Evolutionary conservation across 2,888 invertebrate genomes (phyloP), one percentile per base, ranked within the genome.

Genomic region (Oligia latruncula): DNA sequence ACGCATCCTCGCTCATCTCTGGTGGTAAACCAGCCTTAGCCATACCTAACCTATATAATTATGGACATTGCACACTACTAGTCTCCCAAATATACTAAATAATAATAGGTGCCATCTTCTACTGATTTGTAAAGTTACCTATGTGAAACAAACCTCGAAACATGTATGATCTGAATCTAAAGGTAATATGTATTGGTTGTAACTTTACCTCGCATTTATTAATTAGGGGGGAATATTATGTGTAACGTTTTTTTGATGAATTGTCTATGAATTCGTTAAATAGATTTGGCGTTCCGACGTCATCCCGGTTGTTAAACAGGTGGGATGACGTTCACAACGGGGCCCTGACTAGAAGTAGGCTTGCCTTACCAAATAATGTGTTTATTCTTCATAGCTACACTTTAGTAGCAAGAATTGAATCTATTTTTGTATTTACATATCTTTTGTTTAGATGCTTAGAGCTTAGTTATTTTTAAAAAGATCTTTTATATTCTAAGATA

Each of bases 401-500:
- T 52, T 65, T 11, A 43, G 49, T 60, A 82, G 64, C 64, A 82
- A 70, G n/a, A 70, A 35, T 35, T 65, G 23, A 40, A 35, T 72
- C 15, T 74, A n/a, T 75, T 68, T 67, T 75, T 82, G 9, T 76
- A 68, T 82, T 35, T 46, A 52, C 64, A 35, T 58, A 46, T 15
- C 5, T 55, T 67, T 49, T n/a, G 13, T 71, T 49, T 58, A 75
- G 15, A 68, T 35, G 20, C 23, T 52, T 58, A 49, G 40, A 65
- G 15, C n/a, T 40, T 35, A 55, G 0, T 11, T 62, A 11, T 2
- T 55, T 66, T n/a, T 4, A 13, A 64, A n/a, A n/a, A 71, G 17
- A 17, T 68, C 35, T 64, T 55, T 15, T 46, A 46, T 68, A 43
- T 20, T 40, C 29, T 40, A 65, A 67, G 8, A 43, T 64, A 40